Base-by-base conservation (phyloP, 2,797 vertebrate species). In the Rhodeus uyekii region DNA sequence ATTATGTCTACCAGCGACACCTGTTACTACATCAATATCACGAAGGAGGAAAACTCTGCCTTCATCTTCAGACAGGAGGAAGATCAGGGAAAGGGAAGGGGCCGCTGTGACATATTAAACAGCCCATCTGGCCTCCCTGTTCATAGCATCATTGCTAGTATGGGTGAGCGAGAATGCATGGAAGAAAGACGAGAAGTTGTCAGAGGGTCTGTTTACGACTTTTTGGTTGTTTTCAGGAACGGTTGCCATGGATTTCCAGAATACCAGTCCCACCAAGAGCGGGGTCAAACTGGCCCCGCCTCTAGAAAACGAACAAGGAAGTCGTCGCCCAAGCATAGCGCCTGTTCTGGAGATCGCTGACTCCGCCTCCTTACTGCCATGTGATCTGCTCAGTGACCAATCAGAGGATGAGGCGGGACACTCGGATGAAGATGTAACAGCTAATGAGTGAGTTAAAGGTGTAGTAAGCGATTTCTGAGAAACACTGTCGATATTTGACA, bases 11-110 rank as follows among this genome's bases (percentile, higher is more conserved):
- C 94, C 0, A 90, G 96, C 0, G 97, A 99, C 93, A 99, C 96
- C 74, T 98, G 97, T 90, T 99, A 98, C 94, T 99, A 98, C 92
- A 98, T 98, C 90, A 98, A 98, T 93, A 98, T 98, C 92, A 98
- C 97, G 87, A 99, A 99, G 91, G 97, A 99, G 92, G 97, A 99
- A 94, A 98, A 99, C 93, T 99, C 97, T 0, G 96, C 97, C 74
- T 98, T 99, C 92, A 97, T 96, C 89, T 97, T 98, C 93, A 96
- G 96, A 87, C 94, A 98, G 89, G 95, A 94, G 86, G 93, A 98
- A 88, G 93, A 93, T 90, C 96, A 96, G 89, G 92, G 93, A 84
- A 90, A 90, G 86, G 91, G 93, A 3, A 90, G 87, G 8, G 60
- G 16, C 0, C 90, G 90, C 2, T 90, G 86, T 5, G 94, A 95